Evolutionary conservation across 2,888 invertebrate genomes (phyloP), one percentile per base, ranked within the genome.

Genomic region (Salpingus planirostris): DNA sequence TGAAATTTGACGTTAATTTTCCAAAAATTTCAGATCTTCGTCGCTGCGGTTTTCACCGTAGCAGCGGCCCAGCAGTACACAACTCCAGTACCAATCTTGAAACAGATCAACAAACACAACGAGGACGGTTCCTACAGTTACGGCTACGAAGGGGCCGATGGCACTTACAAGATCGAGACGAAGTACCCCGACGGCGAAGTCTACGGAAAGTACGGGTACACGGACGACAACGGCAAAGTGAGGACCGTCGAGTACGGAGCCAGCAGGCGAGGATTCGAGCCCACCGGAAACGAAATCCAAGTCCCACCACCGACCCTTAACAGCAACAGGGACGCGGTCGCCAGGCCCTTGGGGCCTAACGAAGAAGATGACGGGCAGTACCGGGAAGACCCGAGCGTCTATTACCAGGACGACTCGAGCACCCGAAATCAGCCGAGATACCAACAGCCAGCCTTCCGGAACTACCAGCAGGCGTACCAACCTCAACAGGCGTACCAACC

Each of bases 41-140:
- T 57, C 33, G 55, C 54, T 31, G 53, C 58, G 35, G 45, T 56
- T 38, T 38, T 56, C 24, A 43, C 57, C 15, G 47, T 56, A 7
- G 43, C 52, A 24, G 57, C 57, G 15, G 54, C 55, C 34, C 68
- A 70, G 6, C 62, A 68, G 34, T 73, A 76, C 46, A 80, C 84
- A 1, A 82, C 84, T 0, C 85, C 85, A 0, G 80, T 85, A 6
- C 83, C 85, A 1, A 86, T 86, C 57, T 67, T 87, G 28, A 84
- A 85, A 60, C 86, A 86, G 64, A 80, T 88, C 57, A 84, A 86
- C 69, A 73, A 78, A 40, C 87, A 88, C 61, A 87, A 88, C 59
- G 86, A 85, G 43, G 88, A 89, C 46, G 88, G 87, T 1, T 87
- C 87, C 7, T 90, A 90, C 65, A 87, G 85, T 50, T 89, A 81